These are phyloP conservation scores for Dasyurus viverrinus DNA, from an alignment of 2,113 vertebrate genomes.

Conservation along the genomic window DNA sequence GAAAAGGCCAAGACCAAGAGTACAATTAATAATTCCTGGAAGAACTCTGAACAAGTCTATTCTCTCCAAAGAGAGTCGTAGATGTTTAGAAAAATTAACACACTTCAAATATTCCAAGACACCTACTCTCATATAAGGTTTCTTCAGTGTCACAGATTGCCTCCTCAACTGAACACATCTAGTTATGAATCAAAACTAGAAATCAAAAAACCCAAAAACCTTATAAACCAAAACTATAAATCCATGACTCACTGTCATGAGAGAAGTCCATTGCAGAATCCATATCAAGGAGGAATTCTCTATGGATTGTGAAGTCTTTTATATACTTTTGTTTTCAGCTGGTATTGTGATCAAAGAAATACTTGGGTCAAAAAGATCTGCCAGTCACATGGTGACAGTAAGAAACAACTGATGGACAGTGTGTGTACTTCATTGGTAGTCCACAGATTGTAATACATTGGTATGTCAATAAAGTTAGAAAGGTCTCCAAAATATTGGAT, in stretches of 20 bases:
- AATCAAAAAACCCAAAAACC: too few relatives aligned
- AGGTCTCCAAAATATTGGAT: background rate
- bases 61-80: background rate
- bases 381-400: background rate
- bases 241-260: background rate
- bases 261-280: background rate
- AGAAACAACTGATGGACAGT: background rate
- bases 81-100: background rate
- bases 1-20: background rate
- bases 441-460: too few relatives aligned
- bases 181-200: background rate
- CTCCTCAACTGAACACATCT: background rate
- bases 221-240: too few relatives aligned
- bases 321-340: background rate
- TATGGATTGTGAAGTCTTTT: background rate
- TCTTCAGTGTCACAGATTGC: background rate
- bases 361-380: background rate
- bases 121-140: background rate
- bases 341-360: background rate
- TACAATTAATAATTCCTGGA: background rate
- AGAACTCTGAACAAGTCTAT: background rate
- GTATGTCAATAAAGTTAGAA: background rate
- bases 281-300: background rate
- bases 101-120: background rate
- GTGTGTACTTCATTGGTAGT: background rate